Base-by-base conservation (phyloP, 2,888 invertebrate species). In the Tetropium fuscum region DNA sequence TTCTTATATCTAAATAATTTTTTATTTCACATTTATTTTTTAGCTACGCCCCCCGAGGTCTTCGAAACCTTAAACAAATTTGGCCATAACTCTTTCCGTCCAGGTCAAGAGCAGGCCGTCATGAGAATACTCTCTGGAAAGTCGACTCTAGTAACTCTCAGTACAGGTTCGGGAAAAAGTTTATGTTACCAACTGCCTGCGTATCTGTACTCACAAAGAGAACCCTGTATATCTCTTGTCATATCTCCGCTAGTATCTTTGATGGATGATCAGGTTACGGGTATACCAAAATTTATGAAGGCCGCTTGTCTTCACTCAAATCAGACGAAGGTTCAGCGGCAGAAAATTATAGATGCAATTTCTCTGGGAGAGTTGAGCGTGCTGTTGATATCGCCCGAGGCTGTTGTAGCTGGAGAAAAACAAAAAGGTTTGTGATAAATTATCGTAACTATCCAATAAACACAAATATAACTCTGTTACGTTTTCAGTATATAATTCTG, bases 151-250 rank as follows among this genome's bases (percentile, higher is more conserved):
- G 89, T 97, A 1, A 93, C 96, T 15, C 83, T 97, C 70, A 92
- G 95, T 56, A 96, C 96, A 19, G 98, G 98, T 27, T 93, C 96
- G 63, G 98, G 98, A 15, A 99, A 99, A 83, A 96, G 96, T 66
- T 84, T 99, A 41, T 97, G 97, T 78, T 99, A 97, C 80, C 98
- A 98, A 81, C 83, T 99, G 54, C 98, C 98, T 8, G 97, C 98
- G n/a, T 93, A 90, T 78, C 80, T 95, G 7, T 94, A 90, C 73
- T 87, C 91, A 36, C 85, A 87, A 71, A 83, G 83, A 68, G 87
- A 87, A 66, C 78, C 81, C 15, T 92, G 95, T 68, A 89, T 98
- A 44, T 94, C 97, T 8, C 82, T 98, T 69, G 91, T 94, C 4
- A 90, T 98, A 67, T 97, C 97, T 6, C 98, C 98, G 0, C 84